phyloP scores from a whole-genome alignment of 2,888 invertebrate species.

The Macaria liturata region DNA sequence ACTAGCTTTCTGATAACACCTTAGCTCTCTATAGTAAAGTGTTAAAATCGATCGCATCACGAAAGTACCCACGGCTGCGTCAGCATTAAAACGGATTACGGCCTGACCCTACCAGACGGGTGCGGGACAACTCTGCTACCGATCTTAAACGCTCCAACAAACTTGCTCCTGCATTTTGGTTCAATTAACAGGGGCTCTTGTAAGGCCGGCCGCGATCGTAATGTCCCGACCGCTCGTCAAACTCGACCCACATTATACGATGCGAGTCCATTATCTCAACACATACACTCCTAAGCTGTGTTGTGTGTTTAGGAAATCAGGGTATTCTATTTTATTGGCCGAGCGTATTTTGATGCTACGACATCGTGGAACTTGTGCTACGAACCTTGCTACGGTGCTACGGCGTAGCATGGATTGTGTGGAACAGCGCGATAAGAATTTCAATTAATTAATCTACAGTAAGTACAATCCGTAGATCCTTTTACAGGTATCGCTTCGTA shows the following conservation, averaged over 20 bases:
- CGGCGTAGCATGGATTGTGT: not conserved
- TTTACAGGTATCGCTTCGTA: no score
- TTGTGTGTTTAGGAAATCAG: constrained; percentile 27
- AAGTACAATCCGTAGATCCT: no score
- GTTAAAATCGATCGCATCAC: constrained; percentile 24
- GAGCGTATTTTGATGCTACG: constrained; percentile 4
- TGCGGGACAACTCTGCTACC: constrained; percentile 39
- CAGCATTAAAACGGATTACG: constrained; percentile 47
- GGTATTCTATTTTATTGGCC: constrained; percentile 18
- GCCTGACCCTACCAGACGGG: constrained; percentile 31
- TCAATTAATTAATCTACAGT: no score
- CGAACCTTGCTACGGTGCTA: constrained; percentile 9
- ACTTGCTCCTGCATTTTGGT: constrained; percentile 50
- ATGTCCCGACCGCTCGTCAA: constrained; percentile 38
- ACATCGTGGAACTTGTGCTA: no score
- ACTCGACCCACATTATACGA: constrained; percentile 36
- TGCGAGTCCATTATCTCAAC: constrained; percentile 34
- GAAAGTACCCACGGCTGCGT: constrained; percentile 34
- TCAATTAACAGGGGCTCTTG: constrained; percentile 43
- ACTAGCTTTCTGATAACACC: no score
- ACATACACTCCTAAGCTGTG: constrained; percentile 32
- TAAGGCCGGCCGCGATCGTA: constrained; percentile 39
- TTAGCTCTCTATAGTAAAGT: no score
- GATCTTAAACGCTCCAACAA: constrained; percentile 51
- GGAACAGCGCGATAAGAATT: not conserved